Evolutionary conservation across 23 tunicate genomes (phyloP).

Genomic region (Styela plicata): DNA sequence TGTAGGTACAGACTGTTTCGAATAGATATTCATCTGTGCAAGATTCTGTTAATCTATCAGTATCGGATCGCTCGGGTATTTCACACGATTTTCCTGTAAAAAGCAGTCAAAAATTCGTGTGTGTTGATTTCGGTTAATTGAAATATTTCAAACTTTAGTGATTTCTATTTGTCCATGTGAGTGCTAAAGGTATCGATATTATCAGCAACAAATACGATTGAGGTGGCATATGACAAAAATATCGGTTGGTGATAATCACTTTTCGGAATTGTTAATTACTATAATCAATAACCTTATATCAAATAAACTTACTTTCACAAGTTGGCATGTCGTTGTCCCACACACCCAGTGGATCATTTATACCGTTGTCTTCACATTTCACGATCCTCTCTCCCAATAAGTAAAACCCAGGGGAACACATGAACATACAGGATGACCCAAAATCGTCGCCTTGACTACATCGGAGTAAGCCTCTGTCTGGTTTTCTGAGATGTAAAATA

Average conservation of each 20-base stretch:
- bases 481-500: background rate
- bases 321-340: background rate
- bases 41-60: background rate
- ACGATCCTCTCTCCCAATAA: background rate
- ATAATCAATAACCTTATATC: background rate
- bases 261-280: background rate
- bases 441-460: background rate
- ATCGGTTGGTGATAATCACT: too few species aligned
- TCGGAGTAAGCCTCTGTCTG: slow-evolving; percentile 2
- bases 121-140: too few species aligned
- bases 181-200: too few species aligned
- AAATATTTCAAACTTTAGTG: too few species aligned
- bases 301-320: slow-evolving; percentile 9
- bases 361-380: slow-evolving; percentile 17
- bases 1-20: slow-evolving; percentile 2
- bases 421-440: slow-evolving; percentile 5
- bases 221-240: too few species aligned
- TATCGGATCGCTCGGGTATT: background rate
- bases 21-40: slow-evolving; percentile 6
- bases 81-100: slow-evolving; percentile 4
- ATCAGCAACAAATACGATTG: too few species aligned
- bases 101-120: too few species aligned
- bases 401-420: slow-evolving; percentile 21
- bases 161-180: too few species aligned
- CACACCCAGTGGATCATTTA: slow-evolving; percentile 8